Base-by-base conservation (phyloP, 2,888 invertebrate species). In the Sialis fuliginosa region DNA sequence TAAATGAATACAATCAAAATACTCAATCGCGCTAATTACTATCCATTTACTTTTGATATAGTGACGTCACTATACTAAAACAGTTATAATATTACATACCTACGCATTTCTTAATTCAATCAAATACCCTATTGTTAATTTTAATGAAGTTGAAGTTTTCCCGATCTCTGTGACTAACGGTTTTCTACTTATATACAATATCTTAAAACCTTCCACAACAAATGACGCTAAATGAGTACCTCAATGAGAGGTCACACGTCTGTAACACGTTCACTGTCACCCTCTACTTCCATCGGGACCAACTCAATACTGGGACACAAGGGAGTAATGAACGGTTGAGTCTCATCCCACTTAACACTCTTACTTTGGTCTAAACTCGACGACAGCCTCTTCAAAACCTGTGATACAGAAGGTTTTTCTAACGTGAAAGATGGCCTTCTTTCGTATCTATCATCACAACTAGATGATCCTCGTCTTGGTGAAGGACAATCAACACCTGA, bases 401-500 rank as follows among this genome's bases (percentile, higher is more conserved):
- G 47, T 34, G 44, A 45, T 6, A 35, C 8, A n/a, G 45, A 33
- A 4, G 48, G 50, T 42, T 37, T 45, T n/a, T 50, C 50, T 34
- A 50, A 41, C 10, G 48, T 48, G 34, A 49, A 50, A 12, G 61
- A 60, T 37, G 53, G 53, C 39, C 53, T 48, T 41, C 52, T 50
- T 42, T 55, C 61, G 47, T 60, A 59, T 49, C 53, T 59, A 31
- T 55, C 53, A 7, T n/a, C 9, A 8, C n/a, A n/a, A 35, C 35
- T n/a, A 9, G 35, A 35, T 54, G 59, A 22, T 57, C 55, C 30
- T 10, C 47, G 44, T 44, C 48, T 48, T 31, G 43, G 53, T 2
- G 54, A 50, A 1, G 57, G 56, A 39, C 64, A 62, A 48, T 65
- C 64, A 53, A 64, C 62, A 53, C 64, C 64, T 8, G 43, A 22